Evolutionary conservation across 2,888 invertebrate species (phyloP).

Genomic region (Axea sp.): DNA sequence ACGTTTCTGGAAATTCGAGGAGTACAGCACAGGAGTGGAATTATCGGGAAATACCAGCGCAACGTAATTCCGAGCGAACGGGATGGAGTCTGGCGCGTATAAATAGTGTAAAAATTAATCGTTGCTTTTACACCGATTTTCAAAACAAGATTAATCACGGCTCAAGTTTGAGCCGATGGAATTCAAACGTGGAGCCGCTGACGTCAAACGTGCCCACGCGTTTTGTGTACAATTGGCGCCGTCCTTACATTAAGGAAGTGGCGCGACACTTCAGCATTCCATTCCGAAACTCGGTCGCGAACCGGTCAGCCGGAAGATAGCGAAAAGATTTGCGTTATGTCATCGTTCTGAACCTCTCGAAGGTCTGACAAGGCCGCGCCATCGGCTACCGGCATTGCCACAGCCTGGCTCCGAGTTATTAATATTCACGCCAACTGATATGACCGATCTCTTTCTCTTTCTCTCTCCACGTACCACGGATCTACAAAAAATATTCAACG

Average conservation of each 20-base stretch:
- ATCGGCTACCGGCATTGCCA: constrained; percentile 38
- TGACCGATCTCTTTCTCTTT: no score
- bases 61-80: not conserved
- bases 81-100: constrained; percentile 3
- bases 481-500: constrained; percentile 3
- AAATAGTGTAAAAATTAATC: constrained; percentile 30
- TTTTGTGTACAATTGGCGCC: constrained; percentile 44
- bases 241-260: constrained; percentile 43
- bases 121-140: constrained; percentile 34
- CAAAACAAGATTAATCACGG: constrained; percentile 52
- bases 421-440: constrained; percentile 24
- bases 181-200: constrained; percentile 41
- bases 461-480: no score
- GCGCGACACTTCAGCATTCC: constrained; percentile 51
- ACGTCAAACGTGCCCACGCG: constrained; percentile 48
- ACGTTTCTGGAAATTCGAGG: no score
- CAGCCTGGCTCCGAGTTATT: constrained; percentile 14
- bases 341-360: constrained; percentile 35
- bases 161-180: constrained; percentile 16
- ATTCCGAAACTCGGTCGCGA: constrained; percentile 54
- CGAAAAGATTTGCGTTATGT: constrained; percentile 38
- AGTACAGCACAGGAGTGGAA: no score
- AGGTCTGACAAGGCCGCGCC: constrained; percentile 42
- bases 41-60: constrained; percentile 15
- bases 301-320: constrained; percentile 56